phyloP scores from a whole-genome alignment of 2,888 invertebrate species.

The Dolomedes plantarius region DNA sequence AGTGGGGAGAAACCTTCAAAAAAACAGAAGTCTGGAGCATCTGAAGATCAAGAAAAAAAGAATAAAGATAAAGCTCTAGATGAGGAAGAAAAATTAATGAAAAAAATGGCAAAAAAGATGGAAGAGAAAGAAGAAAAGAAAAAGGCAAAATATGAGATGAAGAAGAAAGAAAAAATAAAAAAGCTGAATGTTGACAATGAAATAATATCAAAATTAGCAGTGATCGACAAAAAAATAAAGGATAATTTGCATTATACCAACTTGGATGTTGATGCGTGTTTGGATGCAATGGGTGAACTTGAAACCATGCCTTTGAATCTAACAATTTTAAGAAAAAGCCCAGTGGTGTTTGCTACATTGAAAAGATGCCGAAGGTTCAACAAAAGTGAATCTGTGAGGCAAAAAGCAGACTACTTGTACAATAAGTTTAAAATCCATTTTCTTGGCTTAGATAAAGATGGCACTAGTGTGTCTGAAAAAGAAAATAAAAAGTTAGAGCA shows the following conservation, averaged over 20 bases:
- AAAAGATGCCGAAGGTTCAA: constrained; percentile 71
- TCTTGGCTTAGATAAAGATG: constrained; percentile 38
- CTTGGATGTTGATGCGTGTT: constrained; percentile 83
- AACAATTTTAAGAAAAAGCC: constrained; percentile 88
- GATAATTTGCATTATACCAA: constrained; percentile 27
- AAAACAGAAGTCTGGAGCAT: too few species aligned
- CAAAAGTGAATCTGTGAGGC: constrained; percentile 81
- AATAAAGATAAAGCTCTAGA: neutral
- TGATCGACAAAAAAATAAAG: constrained; percentile 54
- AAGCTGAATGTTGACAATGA: constrained; percentile 42
- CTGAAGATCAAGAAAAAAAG: constrained; percentile 19
- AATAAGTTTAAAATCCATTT: constrained; percentile 79
- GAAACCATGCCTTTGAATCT: constrained; percentile 81
- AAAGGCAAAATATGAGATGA: constrained; percentile 29
- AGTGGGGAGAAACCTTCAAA: too few species aligned
- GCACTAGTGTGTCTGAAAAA: constrained; percentile 32
- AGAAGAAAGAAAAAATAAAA: constrained; percentile 37
- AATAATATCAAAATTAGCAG: constrained; percentile 23
- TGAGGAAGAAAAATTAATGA: constrained; percentile 36
- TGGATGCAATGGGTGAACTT: constrained; percentile 83
- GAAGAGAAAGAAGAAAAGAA: constrained; percentile 59
- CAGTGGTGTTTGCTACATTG: constrained; percentile 85
- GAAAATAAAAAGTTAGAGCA: constrained; percentile 54
- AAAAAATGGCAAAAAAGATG: constrained; percentile 50
- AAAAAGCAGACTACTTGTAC: constrained; percentile 82